phyloP scores from a whole-genome alignment of 1,140 invertebrate genomes.

The Panulirus ornatus region DNA sequence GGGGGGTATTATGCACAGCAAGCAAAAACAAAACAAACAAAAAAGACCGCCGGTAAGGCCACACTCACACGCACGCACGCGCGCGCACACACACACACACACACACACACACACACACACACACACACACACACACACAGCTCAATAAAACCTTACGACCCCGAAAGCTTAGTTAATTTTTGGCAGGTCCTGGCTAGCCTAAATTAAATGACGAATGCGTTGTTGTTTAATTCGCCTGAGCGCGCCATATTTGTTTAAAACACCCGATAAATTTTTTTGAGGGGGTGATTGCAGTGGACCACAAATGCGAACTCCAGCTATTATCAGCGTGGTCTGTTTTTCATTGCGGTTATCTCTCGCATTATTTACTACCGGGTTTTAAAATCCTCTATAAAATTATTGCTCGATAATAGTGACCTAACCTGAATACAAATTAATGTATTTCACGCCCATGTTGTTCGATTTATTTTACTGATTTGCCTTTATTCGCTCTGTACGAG shows the following conservation, averaged over 20 bases:
- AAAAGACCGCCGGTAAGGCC: not conserved
- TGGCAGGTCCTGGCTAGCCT: no score
- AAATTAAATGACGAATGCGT: conserved; percentile 26
- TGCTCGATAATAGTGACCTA: conserved; percentile 11
- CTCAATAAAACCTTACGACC: no score
- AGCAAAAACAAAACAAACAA: conserved; percentile 5
- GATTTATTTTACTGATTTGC: conserved; percentile 39
- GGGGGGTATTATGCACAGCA: no score
- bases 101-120: conserved; percentile 54
- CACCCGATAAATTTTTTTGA: conserved; percentile 32
- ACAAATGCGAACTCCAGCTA: not conserved
- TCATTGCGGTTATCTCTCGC: conserved; percentile 24
- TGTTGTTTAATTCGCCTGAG: conserved; percentile 24
- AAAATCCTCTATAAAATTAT: conserved; percentile 50
- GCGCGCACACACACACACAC: conserved; percentile 38
- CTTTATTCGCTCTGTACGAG: conserved; percentile 18
- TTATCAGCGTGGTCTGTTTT: conserved; percentile 33
- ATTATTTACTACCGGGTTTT: conserved; percentile 34
- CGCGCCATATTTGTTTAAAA: conserved; percentile 28
- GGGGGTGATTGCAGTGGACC: conserved; percentile 19
- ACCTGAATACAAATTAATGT: conserved; percentile 28
- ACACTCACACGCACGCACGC: conserved; percentile 32
- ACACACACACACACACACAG: conserved; percentile 26
- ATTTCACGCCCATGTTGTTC: conserved; percentile 31
- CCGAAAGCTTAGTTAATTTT: no score